Evolutionary conservation across 1,140 invertebrate genomes (phyloP).

Genomic region (Drosophila fuyamai): DNA sequence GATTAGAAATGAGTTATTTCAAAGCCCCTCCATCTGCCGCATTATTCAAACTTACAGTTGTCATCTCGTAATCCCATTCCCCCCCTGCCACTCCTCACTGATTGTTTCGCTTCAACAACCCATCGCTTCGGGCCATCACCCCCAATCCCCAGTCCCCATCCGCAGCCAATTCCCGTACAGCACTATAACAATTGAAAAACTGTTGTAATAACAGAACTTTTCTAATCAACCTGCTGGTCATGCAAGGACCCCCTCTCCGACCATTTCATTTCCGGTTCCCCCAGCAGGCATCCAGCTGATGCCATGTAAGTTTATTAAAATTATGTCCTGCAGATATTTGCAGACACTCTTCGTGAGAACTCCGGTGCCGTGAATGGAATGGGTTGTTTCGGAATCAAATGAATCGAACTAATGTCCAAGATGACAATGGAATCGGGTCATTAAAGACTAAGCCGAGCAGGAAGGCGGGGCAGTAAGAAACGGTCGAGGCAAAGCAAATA

Average conservation of each 20-base stretch:
- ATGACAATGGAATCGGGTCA: conserved; percentile 50
- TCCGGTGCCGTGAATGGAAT: conserved; percentile 6
- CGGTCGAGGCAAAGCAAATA: conserved; percentile 52
- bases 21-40: not conserved
- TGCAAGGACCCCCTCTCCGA: conserved; percentile 18
- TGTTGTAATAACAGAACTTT: conserved; percentile 74
- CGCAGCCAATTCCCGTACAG: not conserved
- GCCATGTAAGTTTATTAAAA: conserved; percentile 75
- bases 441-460: conserved; percentile 14
- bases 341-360: conserved; percentile 40
- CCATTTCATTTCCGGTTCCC: not conserved
- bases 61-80: conserved; percentile 1
- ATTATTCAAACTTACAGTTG: not conserved
- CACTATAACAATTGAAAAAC: conserved; percentile 53
- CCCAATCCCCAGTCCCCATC: not conserved
- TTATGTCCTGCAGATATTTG: conserved; percentile 74
- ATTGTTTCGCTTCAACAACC: conserved; percentile 5
- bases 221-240: conserved; percentile 64
- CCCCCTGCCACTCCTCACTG: conserved; percentile 1
- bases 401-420: conserved; percentile 60
- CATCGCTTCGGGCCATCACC: not conserved
- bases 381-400: conserved; percentile 29
- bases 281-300: conserved; percentile 15
- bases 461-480: conserved; percentile 6
- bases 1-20: conserved; percentile 7